Conservation (phyloP, 2,888 invertebrate species). For the Amiota communis region DNA sequence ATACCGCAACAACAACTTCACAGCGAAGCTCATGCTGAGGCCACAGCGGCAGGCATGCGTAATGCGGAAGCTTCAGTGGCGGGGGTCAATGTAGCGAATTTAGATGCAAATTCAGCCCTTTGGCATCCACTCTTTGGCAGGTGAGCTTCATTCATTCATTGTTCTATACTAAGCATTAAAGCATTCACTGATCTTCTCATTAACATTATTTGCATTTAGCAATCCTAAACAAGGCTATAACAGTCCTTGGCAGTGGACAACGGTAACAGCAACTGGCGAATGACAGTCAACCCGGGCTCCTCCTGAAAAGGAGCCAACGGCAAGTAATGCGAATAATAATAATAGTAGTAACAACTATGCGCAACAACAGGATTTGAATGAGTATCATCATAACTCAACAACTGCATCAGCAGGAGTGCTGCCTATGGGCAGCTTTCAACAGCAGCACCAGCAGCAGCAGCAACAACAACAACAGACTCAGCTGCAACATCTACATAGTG, state of each 20-base stretch:
- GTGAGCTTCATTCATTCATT: conserved; percentile 77
- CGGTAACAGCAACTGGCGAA: conserved; percentile 76
- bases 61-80: conserved; percentile 59
- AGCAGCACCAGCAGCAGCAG: conserved; percentile 44
- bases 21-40: conserved; percentile 19
- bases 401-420: conserved; percentile 43
- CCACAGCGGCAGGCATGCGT: conserved; percentile 5
- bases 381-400: conserved; percentile 39
- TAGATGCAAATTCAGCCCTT: conserved; percentile 79
- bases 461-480: conserved; percentile 42
- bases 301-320: conserved; percentile 70
- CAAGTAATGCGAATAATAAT: conserved; percentile 31
- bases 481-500: conserved; percentile 43
- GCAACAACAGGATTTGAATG: conserved; percentile 36
- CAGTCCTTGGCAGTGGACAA: conserved; percentile 77
- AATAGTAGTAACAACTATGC: conserved; percentile 33
- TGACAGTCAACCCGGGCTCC: conserved; percentile 75
- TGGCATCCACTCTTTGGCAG: conserved; percentile 92
- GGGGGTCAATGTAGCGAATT: conserved; percentile 72
- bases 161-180: background rate
- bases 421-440: conserved; percentile 36
- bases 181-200: background rate
- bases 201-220: conserved; percentile 50
- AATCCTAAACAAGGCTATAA: conserved; percentile 73
- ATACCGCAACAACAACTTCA: conserved; percentile 59